phyloP scores from a whole-genome alignment of 2,888 invertebrate genomes.

The Cryptophagus acutangulus region DNA sequence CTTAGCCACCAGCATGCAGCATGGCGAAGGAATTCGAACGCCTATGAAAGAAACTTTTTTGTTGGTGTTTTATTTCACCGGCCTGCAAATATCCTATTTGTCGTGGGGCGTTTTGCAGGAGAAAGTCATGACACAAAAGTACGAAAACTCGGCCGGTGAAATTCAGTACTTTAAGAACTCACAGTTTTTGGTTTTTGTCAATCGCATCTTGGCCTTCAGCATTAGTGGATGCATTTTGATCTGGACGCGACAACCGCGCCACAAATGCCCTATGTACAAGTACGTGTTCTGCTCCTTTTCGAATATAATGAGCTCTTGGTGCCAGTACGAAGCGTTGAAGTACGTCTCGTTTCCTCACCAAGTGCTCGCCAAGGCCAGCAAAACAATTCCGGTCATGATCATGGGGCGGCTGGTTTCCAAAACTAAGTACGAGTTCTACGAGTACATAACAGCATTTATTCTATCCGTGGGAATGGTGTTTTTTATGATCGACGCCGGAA shows the following conservation, averaged over 20 bases:
- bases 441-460: conserved; percentile 84
- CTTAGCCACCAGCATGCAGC: conserved; percentile 27
- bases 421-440: conserved; percentile 81
- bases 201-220: conserved; percentile 80
- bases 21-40: conserved; percentile 41
- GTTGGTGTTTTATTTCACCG: conserved; percentile 74
- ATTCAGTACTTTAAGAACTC: conserved; percentile 81
- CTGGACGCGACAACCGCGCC: conserved; percentile 58
- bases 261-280: conserved; percentile 85
- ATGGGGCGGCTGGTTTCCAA: conserved; percentile 92
- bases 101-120: conserved; percentile 97
- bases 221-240: conserved; percentile 64
- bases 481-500: conserved; percentile 79
- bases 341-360: conserved; percentile 98
- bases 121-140: conserved; percentile 90
- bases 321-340: conserved; percentile 98
- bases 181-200: conserved; percentile 94
- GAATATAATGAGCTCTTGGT: conserved; percentile 98
- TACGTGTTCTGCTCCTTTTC: conserved; percentile 95
- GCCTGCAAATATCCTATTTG: conserved; percentile 85
- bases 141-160: conserved; percentile 60
- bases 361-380: conserved; percentile 95
- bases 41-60: conserved; percentile 57
- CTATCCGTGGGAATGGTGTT: conserved; percentile 91
- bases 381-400: conserved; percentile 96